phyloP scores from a whole-genome alignment of 2,888 invertebrate species.

The Lycophotia porphyrea region DNA sequence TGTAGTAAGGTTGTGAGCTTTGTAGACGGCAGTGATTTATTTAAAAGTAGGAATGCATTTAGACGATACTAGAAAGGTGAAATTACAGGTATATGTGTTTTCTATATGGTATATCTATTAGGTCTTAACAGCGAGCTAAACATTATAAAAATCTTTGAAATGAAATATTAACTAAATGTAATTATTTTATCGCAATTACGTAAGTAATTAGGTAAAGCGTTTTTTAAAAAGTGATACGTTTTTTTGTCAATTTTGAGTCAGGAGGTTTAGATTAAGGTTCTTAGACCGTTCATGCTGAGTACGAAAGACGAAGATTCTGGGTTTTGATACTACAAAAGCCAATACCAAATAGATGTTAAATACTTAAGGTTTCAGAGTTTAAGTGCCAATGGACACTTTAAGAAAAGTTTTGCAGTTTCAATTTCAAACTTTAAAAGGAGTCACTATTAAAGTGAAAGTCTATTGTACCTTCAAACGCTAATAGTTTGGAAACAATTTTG shows the following conservation, averaged over 20 bases:
- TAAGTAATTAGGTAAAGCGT: too few relatives aligned
- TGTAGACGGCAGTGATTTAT: too few relatives aligned
- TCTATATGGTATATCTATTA: too few relatives aligned
- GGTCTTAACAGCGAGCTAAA: too few relatives aligned
- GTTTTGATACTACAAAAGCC: not conserved
- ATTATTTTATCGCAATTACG: too few relatives aligned
- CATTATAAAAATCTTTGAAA: too few relatives aligned
- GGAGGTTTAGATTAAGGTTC: not conserved
- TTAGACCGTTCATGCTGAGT: not conserved
- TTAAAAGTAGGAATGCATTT: too few relatives aligned
- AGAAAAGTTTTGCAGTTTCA: slow-evolving; percentile 7
- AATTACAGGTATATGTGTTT: too few relatives aligned
- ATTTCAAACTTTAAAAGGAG: slow-evolving; percentile 16
- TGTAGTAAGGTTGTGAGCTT: too few relatives aligned
- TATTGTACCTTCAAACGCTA: not conserved
- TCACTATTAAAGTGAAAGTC: not conserved
- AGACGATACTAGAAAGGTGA: too few relatives aligned
- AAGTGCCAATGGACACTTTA: slow-evolving; percentile 29
- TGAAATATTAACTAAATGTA: too few relatives aligned
- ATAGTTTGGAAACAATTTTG: slow-evolving; percentile 4
- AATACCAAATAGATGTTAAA: slow-evolving; percentile 13
- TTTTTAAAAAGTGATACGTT: too few relatives aligned
- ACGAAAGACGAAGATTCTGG: slow-evolving; percentile 4
- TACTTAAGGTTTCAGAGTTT: slow-evolving; percentile 6
- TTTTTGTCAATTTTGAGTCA: not conserved